Conservation (phyloP, 2,888 invertebrate genomes). For the Melangyna quadrimaculata region DNA sequence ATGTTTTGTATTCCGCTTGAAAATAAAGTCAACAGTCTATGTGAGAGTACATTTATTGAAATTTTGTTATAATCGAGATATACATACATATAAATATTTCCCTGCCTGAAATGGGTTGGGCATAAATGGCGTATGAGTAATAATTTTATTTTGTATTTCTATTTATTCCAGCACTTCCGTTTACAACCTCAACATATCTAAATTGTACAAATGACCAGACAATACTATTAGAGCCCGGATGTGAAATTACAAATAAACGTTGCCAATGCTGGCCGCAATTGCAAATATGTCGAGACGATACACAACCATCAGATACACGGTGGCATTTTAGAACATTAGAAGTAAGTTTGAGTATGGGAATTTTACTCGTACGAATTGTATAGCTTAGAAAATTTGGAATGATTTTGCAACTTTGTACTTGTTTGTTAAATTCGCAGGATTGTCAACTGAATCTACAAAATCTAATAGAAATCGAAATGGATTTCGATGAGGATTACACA, state of each 20-base stretch:
- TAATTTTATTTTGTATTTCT: conserved; percentile 24
- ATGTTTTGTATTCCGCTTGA: neutral
- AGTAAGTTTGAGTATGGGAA: conserved; percentile 73
- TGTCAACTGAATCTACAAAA: conserved; percentile 81
- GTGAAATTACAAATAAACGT: conserved; percentile 81
- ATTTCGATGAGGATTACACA: conserved; percentile 81
- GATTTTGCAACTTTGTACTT: neutral
- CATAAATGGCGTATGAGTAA: conserved; percentile 34
- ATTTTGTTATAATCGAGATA: neutral
- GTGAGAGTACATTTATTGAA: neutral
- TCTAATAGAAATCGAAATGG: conserved; percentile 80
- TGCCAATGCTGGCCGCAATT: conserved; percentile 81
- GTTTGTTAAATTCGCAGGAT: conserved; percentile 74
- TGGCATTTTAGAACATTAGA: conserved; percentile 81
- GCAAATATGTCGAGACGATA: conserved; percentile 78
- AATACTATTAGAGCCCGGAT: conserved; percentile 79
- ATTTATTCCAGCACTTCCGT: conserved; percentile 77
- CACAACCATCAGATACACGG: conserved; percentile 76
- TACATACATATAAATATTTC: neutral
- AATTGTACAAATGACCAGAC: conserved; percentile 80
- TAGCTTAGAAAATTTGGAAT: too few species aligned
- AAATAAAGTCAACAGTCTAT: neutral
- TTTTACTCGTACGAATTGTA: too few species aligned
- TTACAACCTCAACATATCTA: conserved; percentile 74
- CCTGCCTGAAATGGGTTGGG: neutral